Conservation (phyloP, 2,888 invertebrate species). For the Heliconius cydno region DNA sequence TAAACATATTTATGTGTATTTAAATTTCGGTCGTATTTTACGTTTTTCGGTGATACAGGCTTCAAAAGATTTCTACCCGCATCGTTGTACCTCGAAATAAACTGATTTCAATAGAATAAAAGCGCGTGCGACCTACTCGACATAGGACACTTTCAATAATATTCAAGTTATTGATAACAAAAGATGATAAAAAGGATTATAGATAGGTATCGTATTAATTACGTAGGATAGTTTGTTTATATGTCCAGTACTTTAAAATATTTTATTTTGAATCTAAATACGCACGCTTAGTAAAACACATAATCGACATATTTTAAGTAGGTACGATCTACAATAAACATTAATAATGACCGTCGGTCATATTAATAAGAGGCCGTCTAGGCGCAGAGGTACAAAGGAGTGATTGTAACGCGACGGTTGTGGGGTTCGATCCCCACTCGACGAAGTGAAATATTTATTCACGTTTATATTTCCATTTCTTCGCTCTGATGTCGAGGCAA, state of each 20-base stretch:
- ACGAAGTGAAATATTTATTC: too few relatives aligned
- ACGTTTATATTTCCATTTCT: too few relatives aligned
- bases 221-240: neutral
- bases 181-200: constrained; percentile 26
- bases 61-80: constrained; percentile 18
- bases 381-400: too few relatives aligned
- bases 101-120: constrained; percentile 29
- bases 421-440: too few relatives aligned
- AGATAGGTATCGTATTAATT: constrained; percentile 14
- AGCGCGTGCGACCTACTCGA: constrained; percentile 8
- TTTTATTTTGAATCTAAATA: neutral
- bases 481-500: too few relatives aligned
- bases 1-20: neutral
- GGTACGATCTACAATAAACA: neutral
- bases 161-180: constrained; percentile 21
- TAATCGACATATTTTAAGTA: too few relatives aligned
- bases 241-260: neutral
- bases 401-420: too few relatives aligned
- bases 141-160: constrained; percentile 21
- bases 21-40: neutral
- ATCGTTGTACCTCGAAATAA: constrained; percentile 21
- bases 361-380: too few relatives aligned
- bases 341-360: neutral
- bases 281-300: neutral
- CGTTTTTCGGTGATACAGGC: constrained; percentile 1